Conservation (phyloP, 2,797 vertebrate genomes). For the Echeneis naucrates region DNA sequence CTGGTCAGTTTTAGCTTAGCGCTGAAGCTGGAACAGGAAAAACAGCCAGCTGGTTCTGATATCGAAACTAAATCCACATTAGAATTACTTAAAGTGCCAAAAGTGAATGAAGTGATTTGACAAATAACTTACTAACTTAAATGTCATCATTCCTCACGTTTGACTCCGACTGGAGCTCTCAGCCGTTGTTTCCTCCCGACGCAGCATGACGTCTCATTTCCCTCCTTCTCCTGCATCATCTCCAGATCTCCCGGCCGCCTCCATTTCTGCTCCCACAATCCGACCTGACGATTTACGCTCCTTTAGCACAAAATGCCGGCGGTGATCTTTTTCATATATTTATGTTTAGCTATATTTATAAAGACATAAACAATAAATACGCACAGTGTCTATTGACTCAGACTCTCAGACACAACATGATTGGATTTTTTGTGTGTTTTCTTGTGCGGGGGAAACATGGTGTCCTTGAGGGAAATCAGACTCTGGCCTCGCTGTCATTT, state of each 20-base stretch:
- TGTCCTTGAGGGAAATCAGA: constrained; percentile 72
- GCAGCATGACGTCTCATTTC: constrained; percentile 15
- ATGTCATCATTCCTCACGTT: too few relatives aligned
- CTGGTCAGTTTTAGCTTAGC: too few relatives aligned
- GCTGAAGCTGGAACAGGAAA: too few relatives aligned
- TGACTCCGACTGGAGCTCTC: not conserved
- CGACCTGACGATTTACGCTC: too few relatives aligned
- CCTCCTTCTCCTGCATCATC: not conserved
- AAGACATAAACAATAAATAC: constrained; percentile 1
- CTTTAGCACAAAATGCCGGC: not conserved
- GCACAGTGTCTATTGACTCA: not conserved
- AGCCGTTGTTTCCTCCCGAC: not conserved
- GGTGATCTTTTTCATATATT: constrained; percentile 1
- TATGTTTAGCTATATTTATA: not conserved
- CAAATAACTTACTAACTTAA: too few relatives aligned
- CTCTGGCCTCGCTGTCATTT: constrained; percentile 53
- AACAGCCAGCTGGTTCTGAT: too few relatives aligned
- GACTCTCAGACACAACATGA: constrained; percentile 44
- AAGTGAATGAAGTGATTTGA: too few relatives aligned
- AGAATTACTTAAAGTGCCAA: too few relatives aligned
- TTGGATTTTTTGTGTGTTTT: constrained; percentile 52
- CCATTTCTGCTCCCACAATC: constrained; percentile 4
- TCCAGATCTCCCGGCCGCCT: constrained; percentile 8
- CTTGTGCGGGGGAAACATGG: constrained; percentile 31
- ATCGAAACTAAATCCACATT: too few relatives aligned